Evolutionary conservation across 2,113 vertebrate species (phyloP).

Genomic region (Malaclemys terrapin): DNA sequence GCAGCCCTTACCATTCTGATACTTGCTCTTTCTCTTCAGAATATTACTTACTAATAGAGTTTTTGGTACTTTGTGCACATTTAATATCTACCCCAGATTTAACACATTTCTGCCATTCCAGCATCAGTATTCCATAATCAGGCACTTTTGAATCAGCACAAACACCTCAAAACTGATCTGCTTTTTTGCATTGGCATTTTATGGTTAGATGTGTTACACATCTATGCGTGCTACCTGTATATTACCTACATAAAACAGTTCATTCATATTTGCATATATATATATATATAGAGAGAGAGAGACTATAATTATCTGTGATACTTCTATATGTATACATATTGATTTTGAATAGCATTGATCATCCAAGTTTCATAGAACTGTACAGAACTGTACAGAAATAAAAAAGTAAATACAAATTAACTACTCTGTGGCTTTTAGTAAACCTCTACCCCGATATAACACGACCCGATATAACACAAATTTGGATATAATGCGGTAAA

Average conservation of each 20-base stretch:
- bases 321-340: constrained; percentile 39
- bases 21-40: constrained; percentile 8
- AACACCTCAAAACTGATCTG: constrained; percentile 46
- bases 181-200: constrained; percentile 33
- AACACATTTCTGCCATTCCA: constrained; percentile 5
- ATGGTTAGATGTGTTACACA: constrained; percentile 43
- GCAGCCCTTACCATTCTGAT: neutral
- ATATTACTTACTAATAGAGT: constrained; percentile 47
- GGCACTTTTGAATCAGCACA: constrained; percentile 3
- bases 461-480: no score
- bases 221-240: neutral
- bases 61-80: neutral
- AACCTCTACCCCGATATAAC: no score
- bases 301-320: constrained; percentile 47
- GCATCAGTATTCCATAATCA: constrained; percentile 40
- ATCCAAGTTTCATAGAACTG: constrained; percentile 57
- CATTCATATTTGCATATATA: constrained; percentile 45
- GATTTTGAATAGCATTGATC: constrained; percentile 60
- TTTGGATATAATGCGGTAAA: no score
- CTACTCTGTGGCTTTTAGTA: constrained; percentile 41
- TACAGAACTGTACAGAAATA: constrained; percentile 1
- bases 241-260: constrained; percentile 44
- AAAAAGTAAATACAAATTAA: constrained; percentile 62
- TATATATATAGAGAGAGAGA: neutral
- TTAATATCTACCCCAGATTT: neutral